phyloP scores from a whole-genome alignment of 2,888 invertebrate species.

The Actias luna region DNA sequence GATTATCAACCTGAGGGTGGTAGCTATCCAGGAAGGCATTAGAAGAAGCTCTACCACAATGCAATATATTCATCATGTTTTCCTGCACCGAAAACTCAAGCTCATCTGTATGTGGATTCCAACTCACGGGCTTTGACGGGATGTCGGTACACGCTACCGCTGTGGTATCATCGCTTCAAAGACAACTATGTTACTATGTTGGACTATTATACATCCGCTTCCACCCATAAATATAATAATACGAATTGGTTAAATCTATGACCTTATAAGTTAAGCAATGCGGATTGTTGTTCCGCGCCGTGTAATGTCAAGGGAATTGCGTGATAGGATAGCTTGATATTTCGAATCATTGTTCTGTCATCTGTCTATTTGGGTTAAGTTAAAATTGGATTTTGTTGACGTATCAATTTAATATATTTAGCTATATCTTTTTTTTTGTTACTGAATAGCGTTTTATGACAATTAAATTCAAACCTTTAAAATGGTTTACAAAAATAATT shows the following conservation, averaged over 20 bases:
- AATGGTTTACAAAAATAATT: too few species aligned
- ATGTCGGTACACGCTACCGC: too few species aligned
- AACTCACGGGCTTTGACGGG: too few species aligned
- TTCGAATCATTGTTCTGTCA: conserved; percentile 28
- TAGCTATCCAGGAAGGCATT: too few species aligned
- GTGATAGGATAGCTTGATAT: conserved; percentile 29
- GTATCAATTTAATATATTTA: not conserved
- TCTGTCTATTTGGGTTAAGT: conserved; percentile 1
- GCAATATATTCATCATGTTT: too few species aligned
- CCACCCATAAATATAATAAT: conserved; percentile 10
- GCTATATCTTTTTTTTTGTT: not conserved
- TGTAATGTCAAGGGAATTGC: conserved; percentile 33
- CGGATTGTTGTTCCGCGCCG: conserved; percentile 13
- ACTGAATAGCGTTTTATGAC: not conserved
- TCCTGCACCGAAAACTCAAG: too few species aligned
- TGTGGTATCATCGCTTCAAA: too few species aligned
- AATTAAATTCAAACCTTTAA: too few species aligned
- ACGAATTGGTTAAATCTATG: conserved; percentile 15
- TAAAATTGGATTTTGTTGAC: not conserved
- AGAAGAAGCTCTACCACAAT: too few species aligned
- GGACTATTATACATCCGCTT: conserved; percentile 3
- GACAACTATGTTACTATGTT: too few species aligned
- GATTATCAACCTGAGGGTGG: too few species aligned
- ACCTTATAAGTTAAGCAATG: conserved; percentile 18
- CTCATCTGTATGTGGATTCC: too few species aligned